Base-by-base conservation (phyloP, 2,888 invertebrate genomes). In the Glyphotaelius pellucidus region DNA sequence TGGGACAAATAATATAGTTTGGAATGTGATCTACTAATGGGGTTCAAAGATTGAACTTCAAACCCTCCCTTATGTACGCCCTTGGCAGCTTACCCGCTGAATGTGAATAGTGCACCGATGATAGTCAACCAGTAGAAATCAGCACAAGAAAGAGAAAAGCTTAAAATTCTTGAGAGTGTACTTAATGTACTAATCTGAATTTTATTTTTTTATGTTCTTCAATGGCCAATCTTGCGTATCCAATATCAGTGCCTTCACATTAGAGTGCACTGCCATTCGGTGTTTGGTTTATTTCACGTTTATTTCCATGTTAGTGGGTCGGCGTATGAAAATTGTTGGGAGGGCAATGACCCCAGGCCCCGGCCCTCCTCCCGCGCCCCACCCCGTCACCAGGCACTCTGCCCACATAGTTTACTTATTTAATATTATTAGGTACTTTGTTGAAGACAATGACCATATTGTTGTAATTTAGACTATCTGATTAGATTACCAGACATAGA, bases 241-340 rank as follows among this genome's bases (percentile, higher is more conserved):
- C 67, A 25, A 67, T 67, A 67, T 67, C 67, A 67, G 67, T 67
- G 67, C 25, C 25, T 67, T 67, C 67, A 67, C 67, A 67, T 67
- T 67, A 67, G 67, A 67, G 67, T 67, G 67, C n/a, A 67, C 9
- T 67, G 67, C 67, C 67, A 67, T 67, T 67, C 67, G 67, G 67
- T n/a, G 67, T 67, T 67, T 67, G 67, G 67, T 67, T 67, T 67
- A 67, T 67, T 67, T 67, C 67, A 67, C 67, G 83, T 83, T 52
- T 35, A 89, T 80, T 90, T 90, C 32, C 81, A 90, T 90, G 90
- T 90, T 90, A 90, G 90, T 90, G 90, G 90, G 90, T 90, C 90
- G 90, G 52, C 42, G 90, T 81, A 81, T 90, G 90, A 90, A 81
- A 90, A 90, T 90, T 81, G 81, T 90, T 90, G 14, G 32, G 38